These are phyloP conservation scores for Protobothrops flavoviridis DNA, from an alignment of 2,113 vertebrate genomes.

Conservation along the genomic window DNA sequence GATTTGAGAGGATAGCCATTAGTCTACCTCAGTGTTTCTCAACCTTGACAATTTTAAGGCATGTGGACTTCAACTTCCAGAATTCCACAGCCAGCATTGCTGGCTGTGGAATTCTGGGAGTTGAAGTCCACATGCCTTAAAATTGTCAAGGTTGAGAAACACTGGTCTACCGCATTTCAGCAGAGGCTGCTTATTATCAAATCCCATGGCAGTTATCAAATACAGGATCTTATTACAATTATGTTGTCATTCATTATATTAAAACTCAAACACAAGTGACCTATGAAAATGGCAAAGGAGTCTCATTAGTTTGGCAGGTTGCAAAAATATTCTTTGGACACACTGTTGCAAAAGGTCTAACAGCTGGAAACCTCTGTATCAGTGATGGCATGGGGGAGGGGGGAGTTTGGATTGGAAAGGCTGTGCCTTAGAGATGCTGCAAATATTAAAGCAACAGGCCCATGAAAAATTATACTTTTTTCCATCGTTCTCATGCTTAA, in stretches of 20 bases:
- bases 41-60: too few species aligned
- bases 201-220: neutral
- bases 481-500: neutral
- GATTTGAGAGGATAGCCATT: neutral
- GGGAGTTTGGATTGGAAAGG: neutral
- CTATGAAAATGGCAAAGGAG: neutral
- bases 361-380: neutral
- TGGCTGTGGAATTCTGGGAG: too few species aligned
- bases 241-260: conserved; percentile 15
- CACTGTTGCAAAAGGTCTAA: neutral
- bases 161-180: neutral
- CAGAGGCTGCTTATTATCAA: neutral
- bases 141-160: too few species aligned
- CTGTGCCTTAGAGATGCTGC: neutral
- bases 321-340: neutral
- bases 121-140: too few species aligned
- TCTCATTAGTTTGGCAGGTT: neutral
- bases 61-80: too few species aligned
- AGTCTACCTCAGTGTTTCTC: neutral
- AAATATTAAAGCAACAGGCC: neutral
- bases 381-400: neutral
- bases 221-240: neutral
- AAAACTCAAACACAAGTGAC: neutral
- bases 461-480: neutral
- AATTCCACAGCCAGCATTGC: too few species aligned